Conservation (phyloP, 2,888 invertebrate genomes). For the Pyrgus malvae region DNA sequence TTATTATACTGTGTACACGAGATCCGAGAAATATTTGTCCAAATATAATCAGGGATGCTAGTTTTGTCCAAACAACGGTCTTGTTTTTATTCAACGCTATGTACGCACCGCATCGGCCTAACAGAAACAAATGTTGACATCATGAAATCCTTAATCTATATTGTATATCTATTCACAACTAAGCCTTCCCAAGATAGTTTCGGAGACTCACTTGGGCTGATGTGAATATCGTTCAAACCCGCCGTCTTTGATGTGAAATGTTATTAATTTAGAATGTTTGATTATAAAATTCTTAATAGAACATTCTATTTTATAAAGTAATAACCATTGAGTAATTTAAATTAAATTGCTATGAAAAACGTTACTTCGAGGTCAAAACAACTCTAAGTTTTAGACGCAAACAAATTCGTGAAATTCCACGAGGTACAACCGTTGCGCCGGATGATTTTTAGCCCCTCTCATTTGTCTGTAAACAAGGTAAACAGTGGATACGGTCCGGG, state of each 20-base stretch:
- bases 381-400: conserved; percentile 11
- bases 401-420: conserved; percentile 12
- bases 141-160: conserved; percentile 42
- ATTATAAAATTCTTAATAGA: too few species aligned
- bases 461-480: conserved; percentile 67
- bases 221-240: too few species aligned
- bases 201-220: too few species aligned
- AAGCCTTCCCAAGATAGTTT: too few species aligned
- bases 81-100: conserved; percentile 70
- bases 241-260: too few species aligned
- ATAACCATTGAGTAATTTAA: too few species aligned
- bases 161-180: neutral
- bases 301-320: too few species aligned
- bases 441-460: conserved; percentile 44
- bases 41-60: conserved; percentile 78
- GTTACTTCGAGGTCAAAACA: neutral
- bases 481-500: conserved; percentile 51
- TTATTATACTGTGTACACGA: conserved; percentile 77
- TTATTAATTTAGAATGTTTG: too few species aligned
- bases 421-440: conserved; percentile 2
- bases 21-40: conserved; percentile 72
- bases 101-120: conserved; percentile 51
- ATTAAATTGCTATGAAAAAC: too few species aligned
- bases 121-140: conserved; percentile 66
- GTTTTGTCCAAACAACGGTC: conserved; percentile 69